Evolutionary conservation across 2,888 invertebrate species (phyloP), one percentile per base, ranked within the genome.

Genomic region (Isotomurus palustris): DNA sequence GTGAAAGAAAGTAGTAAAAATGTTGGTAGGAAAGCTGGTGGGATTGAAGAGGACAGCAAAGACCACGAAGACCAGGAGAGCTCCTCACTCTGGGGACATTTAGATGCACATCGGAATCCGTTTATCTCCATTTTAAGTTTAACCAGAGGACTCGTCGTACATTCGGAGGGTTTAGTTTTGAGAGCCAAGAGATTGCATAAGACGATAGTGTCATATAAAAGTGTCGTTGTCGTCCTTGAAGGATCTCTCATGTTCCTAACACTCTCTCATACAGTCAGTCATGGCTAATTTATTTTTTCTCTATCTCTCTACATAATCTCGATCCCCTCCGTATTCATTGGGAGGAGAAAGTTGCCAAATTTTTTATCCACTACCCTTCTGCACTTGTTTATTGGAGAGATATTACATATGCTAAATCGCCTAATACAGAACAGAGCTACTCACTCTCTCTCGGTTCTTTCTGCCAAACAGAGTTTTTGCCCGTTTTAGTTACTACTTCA

Each of bases 1-100:
- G n/a, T n/a, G n/a, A n/a, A n/a, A n/a, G n/a, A n/a, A n/a, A n/a
- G n/a, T n/a, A n/a, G n/a, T n/a, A n/a, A n/a, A n/a, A n/a, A n/a
- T n/a, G n/a, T n/a, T n/a, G n/a, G n/a, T n/a, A n/a, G n/a, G n/a
- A n/a, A n/a, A n/a, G n/a, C n/a, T n/a, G n/a, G n/a, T n/a, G n/a
- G n/a, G n/a, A n/a, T n/a, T n/a, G 53, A n/a, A 38, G 25, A 17
- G 40, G 40, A 22, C 52, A 36, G 29, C 38, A 36, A 27, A 38
- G 27, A 41, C n/a, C 19, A 12, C 22, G 22, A 10, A n/a, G 19
- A 36, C n/a, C 25, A 14, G 3, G 19, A 19, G n/a, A 4, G 14
- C 14, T 22, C 28, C 6, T 38, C 5, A n/a, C 8, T 14, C 14
- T 14, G 8, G 8, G 8, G 8, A 32, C 5, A 38, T n/a, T 8